Evolutionary conservation across 2,113 vertebrate species (phyloP).

Genomic region (Mixornis gularis): DNA sequence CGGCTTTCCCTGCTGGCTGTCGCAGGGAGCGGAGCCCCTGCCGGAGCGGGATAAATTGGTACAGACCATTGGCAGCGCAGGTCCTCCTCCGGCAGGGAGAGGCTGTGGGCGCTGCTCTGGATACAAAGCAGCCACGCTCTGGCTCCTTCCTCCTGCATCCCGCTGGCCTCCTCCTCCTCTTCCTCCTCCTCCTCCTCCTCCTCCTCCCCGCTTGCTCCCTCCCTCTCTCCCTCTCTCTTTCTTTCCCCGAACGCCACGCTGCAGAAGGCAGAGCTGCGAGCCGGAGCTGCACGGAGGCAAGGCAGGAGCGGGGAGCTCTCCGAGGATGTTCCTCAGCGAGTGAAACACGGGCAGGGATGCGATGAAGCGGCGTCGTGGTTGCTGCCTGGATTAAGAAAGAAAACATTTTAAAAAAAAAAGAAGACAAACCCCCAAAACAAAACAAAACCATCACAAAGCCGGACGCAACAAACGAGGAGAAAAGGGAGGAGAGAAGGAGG

Average conservation of each 20-base stretch:
- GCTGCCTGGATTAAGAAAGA: conserved; percentile 44
- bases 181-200: not conserved
- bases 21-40: conserved; percentile 66
- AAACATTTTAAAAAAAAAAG: not conserved
- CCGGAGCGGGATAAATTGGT: conserved; percentile 80
- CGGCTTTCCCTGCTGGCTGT: not conserved
- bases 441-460: not conserved
- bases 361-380: not conserved
- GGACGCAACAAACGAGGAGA: conserved; percentile 31
- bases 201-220: not conserved
- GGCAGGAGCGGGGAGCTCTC: conserved; percentile 41
- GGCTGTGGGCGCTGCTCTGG: conserved; percentile 74
- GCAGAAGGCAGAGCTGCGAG: conserved; percentile 28
- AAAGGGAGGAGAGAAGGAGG: conserved; percentile 39
- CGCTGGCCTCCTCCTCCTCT: not conserved
- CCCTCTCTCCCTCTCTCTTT: conserved; percentile 10
- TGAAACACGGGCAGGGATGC: not conserved
- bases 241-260: conserved; percentile 10
- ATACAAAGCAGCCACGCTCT: conserved; percentile 79
- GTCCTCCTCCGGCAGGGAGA: conserved; percentile 63
- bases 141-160: conserved; percentile 52
- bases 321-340: not conserved
- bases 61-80: conserved; percentile 81
- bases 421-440: no score
- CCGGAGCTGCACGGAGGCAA: not conserved